phyloP scores from a whole-genome alignment of 2,113 vertebrate species.

The Felis catus region F.catus_Fca126_mat1.0 CM031419.1:212961001-212961500 shows the following conservation, averaged over 20 bases:
- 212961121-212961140: slow-evolving; percentile 31
- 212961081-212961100: neutral
- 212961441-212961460: neutral
- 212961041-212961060: neutral
- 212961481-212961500: neutral
- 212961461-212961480: neutral
- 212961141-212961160: neutral
- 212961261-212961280: neutral
- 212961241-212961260: neutral
- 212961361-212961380: neutral
- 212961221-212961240: neutral
- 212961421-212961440: neutral
- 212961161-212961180: neutral
- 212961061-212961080: neutral
- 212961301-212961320: neutral
- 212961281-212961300: neutral
- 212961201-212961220: neutral
- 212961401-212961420: neutral
- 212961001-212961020: fast-evolving
- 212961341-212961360: neutral
- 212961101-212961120: neutral
- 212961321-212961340: neutral
- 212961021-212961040: fast-evolving
- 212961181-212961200: neutral
- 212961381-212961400: neutral